phyloP scores from a whole-genome alignment of 2,113 vertebrate genomes.

The Montifringilla adamsi region DNA sequence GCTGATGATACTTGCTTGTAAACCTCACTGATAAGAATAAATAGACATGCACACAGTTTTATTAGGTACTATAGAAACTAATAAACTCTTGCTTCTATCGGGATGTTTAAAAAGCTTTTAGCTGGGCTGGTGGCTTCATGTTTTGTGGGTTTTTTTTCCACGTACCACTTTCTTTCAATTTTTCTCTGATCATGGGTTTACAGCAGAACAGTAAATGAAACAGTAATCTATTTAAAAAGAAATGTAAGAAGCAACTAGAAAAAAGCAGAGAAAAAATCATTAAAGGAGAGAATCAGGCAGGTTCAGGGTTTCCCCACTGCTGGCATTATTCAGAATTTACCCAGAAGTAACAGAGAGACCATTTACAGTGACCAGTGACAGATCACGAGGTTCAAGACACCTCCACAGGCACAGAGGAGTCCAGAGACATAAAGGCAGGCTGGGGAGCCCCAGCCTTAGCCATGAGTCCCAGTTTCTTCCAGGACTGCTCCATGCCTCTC shows the following conservation, averaged over 20 bases:
- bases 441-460: neutral
- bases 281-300: neutral
- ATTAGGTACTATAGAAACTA: neutral
- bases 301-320: neutral
- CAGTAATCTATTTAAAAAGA: neutral
- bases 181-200: neutral
- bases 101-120: slow-evolving; percentile 10
- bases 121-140: neutral
- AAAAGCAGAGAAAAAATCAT: neutral
- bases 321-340: neutral
- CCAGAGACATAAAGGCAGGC: neutral
- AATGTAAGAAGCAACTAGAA: neutral
- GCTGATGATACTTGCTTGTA: neutral
- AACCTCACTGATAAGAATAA: neutral
- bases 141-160: neutral
- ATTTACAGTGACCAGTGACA: neutral
- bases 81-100: neutral
- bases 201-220: neutral
- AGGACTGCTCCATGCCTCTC: neutral
- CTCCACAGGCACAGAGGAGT: neutral
- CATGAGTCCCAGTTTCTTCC: neutral
- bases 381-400: neutral
- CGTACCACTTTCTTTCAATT: neutral
- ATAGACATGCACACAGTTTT: neutral
- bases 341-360: neutral